Conservation (phyloP, 2,888 invertebrate species). For the Clanis bilineata region DNA sequence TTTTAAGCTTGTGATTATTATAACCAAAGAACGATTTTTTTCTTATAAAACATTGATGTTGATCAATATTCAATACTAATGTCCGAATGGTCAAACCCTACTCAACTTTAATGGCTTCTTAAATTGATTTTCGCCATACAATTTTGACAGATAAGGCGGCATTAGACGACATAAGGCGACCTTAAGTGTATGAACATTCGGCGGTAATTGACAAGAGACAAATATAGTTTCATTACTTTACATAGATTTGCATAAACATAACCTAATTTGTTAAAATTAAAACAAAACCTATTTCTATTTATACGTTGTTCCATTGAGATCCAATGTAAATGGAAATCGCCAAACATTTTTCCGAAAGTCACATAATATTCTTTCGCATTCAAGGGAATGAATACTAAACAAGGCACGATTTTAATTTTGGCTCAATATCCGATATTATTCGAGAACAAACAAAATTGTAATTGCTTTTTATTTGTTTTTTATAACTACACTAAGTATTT, state of each 20-base stretch:
- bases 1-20: no score
- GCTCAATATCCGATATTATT: slow-evolving; percentile 1
- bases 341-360: neutral
- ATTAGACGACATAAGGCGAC: no score
- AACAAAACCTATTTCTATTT: neutral
- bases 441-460: neutral
- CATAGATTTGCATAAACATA: neutral
- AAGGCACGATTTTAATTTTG: slow-evolving; percentile 14
- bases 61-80: no score
- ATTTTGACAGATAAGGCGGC: no score
- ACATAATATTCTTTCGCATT: slow-evolving; percentile 5
- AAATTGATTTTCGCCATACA: no score
- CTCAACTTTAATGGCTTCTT: no score
- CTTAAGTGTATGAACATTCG: no score
- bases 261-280: neutral
- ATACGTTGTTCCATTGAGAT: slow-evolving; percentile 3
- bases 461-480: neutral
- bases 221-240: no score
- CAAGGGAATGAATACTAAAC: slow-evolving; percentile 7
- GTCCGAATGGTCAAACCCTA: no score
- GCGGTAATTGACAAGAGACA: no score
- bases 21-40: no score
- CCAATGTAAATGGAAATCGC: slow-evolving; percentile 1
- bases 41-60: no score
- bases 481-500: neutral